Evolutionary conservation across 2,113 vertebrate species (phyloP).

Genomic region (Psammodynastes pulverulentus): DNA sequence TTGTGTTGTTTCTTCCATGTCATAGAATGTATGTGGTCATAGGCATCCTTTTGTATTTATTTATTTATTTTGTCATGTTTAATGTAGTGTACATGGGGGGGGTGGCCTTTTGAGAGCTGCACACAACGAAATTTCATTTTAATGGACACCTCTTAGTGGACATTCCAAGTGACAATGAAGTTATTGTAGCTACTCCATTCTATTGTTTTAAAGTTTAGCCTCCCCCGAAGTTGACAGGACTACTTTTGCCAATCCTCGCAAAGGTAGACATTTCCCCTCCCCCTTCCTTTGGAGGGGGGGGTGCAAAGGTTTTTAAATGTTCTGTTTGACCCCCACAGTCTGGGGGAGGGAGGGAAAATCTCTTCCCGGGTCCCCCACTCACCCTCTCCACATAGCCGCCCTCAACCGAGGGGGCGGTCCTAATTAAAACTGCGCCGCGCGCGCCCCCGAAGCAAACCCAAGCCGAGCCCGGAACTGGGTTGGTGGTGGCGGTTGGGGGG

Average conservation of each 20-base stretch:
- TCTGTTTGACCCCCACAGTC: neutral
- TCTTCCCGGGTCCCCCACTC: neutral
- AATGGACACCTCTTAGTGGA: no score
- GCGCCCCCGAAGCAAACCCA: neutral
- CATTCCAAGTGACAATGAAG: no score
- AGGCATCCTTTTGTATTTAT: no score
- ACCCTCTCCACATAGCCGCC: neutral
- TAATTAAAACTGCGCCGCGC: conserved; percentile 86
- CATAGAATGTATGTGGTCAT: no score
- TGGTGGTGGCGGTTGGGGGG: conserved; percentile 29
- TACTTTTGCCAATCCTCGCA: neutral
- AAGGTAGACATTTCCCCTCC: neutral
- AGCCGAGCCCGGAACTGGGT: neutral
- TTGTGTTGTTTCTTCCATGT: no score
- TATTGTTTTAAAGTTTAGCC: neutral
- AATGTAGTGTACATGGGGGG: no score
- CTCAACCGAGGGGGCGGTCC: conserved; percentile 73
- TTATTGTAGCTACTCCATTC: no score
- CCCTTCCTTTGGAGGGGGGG: neutral
- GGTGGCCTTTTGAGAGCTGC: no score
- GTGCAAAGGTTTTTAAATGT: neutral
- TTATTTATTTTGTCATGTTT: no score
- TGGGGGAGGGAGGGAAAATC: no score
- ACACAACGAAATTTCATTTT: no score
- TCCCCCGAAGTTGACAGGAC: neutral